Conservation (phyloP, 2,797 vertebrate species). For the Semaprochilodus insignis region DNA sequence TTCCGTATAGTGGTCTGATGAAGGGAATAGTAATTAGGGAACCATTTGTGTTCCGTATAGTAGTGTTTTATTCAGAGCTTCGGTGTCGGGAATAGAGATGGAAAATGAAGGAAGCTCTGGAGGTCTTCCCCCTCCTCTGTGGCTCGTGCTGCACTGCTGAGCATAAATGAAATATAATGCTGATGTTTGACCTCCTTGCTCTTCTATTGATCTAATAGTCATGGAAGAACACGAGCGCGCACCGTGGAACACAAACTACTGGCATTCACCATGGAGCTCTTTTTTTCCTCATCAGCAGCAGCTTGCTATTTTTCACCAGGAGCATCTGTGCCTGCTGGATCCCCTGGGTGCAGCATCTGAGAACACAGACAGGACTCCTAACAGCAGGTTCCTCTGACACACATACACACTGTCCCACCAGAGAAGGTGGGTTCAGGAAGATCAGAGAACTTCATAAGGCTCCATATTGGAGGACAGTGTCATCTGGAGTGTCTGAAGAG, state of each 20-base stretch:
- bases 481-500: neutral
- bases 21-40: neutral
- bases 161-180: neutral
- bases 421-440: neutral
- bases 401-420: neutral
- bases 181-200: neutral
- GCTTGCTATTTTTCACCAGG: neutral
- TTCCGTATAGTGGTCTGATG: neutral
- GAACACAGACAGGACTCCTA: neutral
- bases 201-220: neutral
- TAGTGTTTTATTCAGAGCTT: neutral
- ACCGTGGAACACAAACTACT: neutral
- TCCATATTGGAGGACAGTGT: neutral
- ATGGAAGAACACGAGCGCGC: neutral
- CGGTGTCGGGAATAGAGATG: neutral
- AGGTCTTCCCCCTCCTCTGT: neutral
- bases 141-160: neutral
- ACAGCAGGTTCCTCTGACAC: constrained; percentile 9
- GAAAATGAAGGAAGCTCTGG: neutral
- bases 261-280: neutral
- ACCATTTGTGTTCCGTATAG: neutral
- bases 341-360: neutral
- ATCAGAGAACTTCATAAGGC: neutral
- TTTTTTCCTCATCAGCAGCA: constrained; percentile 1
- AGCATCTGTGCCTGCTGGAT: neutral